These are phyloP conservation scores for Xiphophorus maculatus DNA, from an alignment of 2,113 vertebrate species.

Conservation along the genomic window DNA sequence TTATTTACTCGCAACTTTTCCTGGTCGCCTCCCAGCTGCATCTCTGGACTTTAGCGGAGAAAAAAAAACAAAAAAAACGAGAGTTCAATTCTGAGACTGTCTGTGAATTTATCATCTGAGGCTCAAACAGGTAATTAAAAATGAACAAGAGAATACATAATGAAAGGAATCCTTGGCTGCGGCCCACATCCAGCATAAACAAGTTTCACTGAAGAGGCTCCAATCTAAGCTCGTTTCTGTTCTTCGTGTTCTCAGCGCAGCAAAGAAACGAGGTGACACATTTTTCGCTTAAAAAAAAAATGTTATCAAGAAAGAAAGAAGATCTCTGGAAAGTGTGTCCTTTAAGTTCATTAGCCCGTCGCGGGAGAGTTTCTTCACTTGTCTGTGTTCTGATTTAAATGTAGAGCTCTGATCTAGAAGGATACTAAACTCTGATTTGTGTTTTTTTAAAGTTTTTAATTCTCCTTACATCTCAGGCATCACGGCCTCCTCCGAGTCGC, in stretches of 20 bases:
- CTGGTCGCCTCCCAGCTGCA: neutral
- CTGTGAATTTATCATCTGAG: neutral
- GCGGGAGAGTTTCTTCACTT: slow-evolving; percentile 34
- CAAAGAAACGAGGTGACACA: slow-evolving; percentile 49
- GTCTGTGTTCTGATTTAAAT: slow-evolving; percentile 6
- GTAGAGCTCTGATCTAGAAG: slow-evolving; percentile 14
- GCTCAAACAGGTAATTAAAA: neutral
- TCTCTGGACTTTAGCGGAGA: neutral
- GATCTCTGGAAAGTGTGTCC: slow-evolving; percentile 43
- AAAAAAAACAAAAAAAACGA: neutral
- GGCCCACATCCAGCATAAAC: neutral
- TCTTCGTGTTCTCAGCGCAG: neutral
- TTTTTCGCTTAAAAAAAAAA: slow-evolving; percentile 21
- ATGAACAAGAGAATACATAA: neutral
- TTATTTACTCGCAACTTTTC: neutral
- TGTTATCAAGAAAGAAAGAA: slow-evolving; percentile 8
- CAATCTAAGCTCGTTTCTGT: slow-evolving; percentile 14
- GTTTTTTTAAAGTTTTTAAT: neutral
- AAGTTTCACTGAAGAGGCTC: slow-evolving; percentile 7
- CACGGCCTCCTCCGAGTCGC: slow-evolving; percentile 89
- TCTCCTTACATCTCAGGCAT: slow-evolving; percentile 77
- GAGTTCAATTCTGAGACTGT: neutral
- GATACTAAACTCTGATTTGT: slow-evolving; percentile 14
- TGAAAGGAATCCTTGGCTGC: neutral
- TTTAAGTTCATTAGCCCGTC: slow-evolving; percentile 40